phyloP scores from a whole-genome alignment of 2,888 invertebrate genomes.

The Cosmia pyralina region DNA sequence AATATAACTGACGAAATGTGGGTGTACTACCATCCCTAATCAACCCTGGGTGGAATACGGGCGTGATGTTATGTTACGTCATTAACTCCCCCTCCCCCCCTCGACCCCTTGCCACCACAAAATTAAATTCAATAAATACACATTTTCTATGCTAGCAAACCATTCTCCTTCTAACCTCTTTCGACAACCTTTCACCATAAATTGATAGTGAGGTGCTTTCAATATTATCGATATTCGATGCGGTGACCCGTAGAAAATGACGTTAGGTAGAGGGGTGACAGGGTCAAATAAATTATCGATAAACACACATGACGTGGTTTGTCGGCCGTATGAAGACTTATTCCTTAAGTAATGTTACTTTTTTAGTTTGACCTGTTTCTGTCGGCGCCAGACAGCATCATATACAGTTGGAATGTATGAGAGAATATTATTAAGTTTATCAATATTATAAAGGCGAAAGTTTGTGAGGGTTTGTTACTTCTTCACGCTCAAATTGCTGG shows the following conservation, averaged over 20 bases:
- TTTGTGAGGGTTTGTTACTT: no score
- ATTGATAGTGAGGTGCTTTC: slow-evolving; percentile 42
- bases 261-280: slow-evolving; percentile 15
- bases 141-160: slow-evolving; percentile 21
- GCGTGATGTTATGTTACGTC: not conserved
- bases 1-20: no score
- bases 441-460: no score
- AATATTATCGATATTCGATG: slow-evolving; percentile 35
- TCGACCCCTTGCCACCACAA: slow-evolving; percentile 1
- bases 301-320: slow-evolving; percentile 17
- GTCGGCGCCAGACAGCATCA: not conserved
- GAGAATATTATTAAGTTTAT: no score
- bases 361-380: slow-evolving; percentile 8
- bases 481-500: no score
- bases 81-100: not conserved
- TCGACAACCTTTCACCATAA: slow-evolving; percentile 31
- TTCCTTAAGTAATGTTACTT: slow-evolving; percentile 9
- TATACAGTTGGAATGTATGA: no score
- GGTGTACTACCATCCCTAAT: no score
- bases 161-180: slow-evolving; percentile 8
- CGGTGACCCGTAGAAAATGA: slow-evolving; percentile 45
- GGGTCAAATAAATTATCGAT: slow-evolving; percentile 41
- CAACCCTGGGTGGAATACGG: no score
- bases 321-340: not conserved
- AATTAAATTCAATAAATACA: slow-evolving; percentile 20